Evolutionary conservation across 2,797 vertebrate species (phyloP), one percentile per base, ranked within the genome.

Genomic region (Rachycentron canadum): DNA sequence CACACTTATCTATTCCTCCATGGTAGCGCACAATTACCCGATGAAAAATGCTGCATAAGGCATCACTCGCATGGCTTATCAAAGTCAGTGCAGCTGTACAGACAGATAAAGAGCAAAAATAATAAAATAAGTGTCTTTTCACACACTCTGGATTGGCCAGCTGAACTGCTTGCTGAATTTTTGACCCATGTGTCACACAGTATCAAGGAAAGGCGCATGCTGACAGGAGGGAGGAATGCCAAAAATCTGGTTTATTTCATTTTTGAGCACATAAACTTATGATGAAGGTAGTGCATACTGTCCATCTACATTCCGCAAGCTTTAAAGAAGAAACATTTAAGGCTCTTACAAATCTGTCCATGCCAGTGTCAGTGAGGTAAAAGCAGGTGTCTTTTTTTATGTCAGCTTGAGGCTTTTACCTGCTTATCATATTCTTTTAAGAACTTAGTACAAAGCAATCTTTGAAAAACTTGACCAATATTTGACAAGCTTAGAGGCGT

Each of bases 71-170:
- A 64, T 43, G 75, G 43, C 86, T 92, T 91, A 90, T 92, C 91
- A 88, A 90, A 91, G 81, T 59, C 71, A 43, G 67, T 21, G 74
- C 90, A 93, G 92, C 90, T 89, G 90, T 73, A 84, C 67, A 38
- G 43, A 81, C 75, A 86, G 87, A 92, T 88, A 80, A 89, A 90
- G 76, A 55, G 56, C 43, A 61, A 63, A 86, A 85, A 84, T 76
- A 87, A 91, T 84, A 56, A 88, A 84, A 89, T 73, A 89, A 69
- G 43, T 83, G 79, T 85, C 73, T 75, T 82, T 81, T 79, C 62
- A 76, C 53, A 73, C 63, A 62, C 26, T 7, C 56, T 23, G 60
- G 60, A 81, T 77, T 73, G 81, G 82, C 72, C 80, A 56, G 65
- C 84, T 76, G 69, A 86, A 70, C 65, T 11, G 43, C 63, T 60